phyloP scores from a whole-genome alignment of 2,797 vertebrate genomes.

The Cynodonichthys magdalenae region DNA sequence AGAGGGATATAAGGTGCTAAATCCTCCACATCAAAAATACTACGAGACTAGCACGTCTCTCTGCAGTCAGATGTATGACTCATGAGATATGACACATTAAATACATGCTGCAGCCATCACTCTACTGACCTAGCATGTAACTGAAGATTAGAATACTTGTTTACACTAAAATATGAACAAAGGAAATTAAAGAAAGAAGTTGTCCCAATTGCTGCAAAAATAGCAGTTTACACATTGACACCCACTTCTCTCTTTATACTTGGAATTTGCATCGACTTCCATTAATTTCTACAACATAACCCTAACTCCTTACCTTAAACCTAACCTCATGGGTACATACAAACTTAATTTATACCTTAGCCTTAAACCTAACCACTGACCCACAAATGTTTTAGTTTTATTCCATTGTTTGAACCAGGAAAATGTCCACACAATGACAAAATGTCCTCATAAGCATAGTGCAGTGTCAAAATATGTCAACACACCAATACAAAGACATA shows the following conservation, averaged over 20 bases:
- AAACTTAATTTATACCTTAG: no score
- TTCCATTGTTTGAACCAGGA: no score
- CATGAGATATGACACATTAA: slow-evolving; percentile 55
- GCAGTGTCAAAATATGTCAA: no score
- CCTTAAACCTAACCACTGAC: no score
- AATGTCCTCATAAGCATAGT: no score
- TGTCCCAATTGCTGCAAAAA: slow-evolving; percentile 58
- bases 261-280: no score
- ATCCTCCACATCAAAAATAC: slow-evolving; percentile 44
- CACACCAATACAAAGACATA: neutral
- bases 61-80: slow-evolving; percentile 48
- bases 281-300: no score
- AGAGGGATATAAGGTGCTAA: slow-evolving; percentile 43
- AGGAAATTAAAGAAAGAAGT: slow-evolving; percentile 40
- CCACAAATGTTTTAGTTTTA: no score
- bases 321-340: no score
- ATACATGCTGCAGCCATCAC: slow-evolving; percentile 13
- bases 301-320: no score
- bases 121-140: slow-evolving; percentile 9
- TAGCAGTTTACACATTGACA: slow-evolving; percentile 37
- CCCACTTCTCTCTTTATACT: neutral
- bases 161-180: slow-evolving; percentile 27
- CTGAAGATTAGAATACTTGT: slow-evolving; percentile 26
- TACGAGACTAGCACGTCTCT: slow-evolving; percentile 46
- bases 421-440: no score